Evolutionary conservation across 2,888 invertebrate genomes (phyloP).

Genomic region (Saturnia pavonia): DNA sequence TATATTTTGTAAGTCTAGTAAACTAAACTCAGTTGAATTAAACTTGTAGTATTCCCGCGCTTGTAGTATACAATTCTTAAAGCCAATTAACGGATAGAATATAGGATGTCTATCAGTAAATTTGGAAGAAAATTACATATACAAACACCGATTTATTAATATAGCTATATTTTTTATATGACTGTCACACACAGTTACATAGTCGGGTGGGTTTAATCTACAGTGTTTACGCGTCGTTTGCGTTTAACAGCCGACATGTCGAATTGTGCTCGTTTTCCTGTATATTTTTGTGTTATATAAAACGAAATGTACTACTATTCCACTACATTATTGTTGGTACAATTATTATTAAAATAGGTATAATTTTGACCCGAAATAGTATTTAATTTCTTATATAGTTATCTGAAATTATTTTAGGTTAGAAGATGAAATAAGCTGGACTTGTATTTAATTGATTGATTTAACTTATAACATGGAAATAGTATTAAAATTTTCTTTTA

Average conservation of each 20-base stretch:
- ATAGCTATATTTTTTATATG: slow-evolving; percentile 41
- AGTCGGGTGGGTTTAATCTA: slow-evolving; percentile 63
- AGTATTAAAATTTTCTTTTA: too few species aligned
- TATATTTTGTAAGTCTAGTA: slow-evolving; percentile 5
- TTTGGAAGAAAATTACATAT: too few species aligned
- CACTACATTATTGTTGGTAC: neutral
- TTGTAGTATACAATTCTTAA: too few species aligned
- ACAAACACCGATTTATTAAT: too few species aligned
- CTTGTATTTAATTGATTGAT: too few species aligned
- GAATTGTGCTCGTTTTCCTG: slow-evolving; percentile 51
- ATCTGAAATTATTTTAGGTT: neutral
- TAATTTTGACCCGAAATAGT: neutral
- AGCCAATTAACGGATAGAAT: too few species aligned
- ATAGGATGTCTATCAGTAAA: too few species aligned
- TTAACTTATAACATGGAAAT: too few species aligned
- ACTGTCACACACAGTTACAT: slow-evolving; percentile 51
- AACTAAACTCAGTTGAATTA: slow-evolving; percentile 27
- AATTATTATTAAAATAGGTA: neutral
- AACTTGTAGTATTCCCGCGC: slow-evolving; percentile 18
- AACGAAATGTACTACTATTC: slow-evolving; percentile 1
- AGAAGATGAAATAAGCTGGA: neutral
- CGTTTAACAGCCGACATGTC: slow-evolving; percentile 54
- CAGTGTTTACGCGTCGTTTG: slow-evolving; percentile 65
- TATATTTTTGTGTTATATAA: slow-evolving; percentile 31
- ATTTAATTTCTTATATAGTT: neutral